Conservation (phyloP, 1,140 invertebrate species). For the Aphaenogaster ashmeadi region DNA sequence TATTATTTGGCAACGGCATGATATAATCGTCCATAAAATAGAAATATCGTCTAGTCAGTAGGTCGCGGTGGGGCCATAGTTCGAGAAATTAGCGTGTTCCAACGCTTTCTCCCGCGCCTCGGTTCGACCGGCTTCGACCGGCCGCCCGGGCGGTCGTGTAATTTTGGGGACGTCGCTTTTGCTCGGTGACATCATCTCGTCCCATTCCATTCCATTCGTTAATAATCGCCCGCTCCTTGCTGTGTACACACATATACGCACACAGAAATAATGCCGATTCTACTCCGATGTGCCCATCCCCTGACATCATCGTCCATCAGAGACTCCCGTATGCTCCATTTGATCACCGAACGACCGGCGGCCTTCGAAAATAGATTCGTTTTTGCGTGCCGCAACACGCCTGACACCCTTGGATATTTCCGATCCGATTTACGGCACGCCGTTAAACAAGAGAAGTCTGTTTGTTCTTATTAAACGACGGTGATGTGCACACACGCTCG, state of each 20-base stretch:
- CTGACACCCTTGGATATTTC: slow-evolving; percentile 12
- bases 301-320: slow-evolving; percentile 71
- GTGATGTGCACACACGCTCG: slow-evolving; percentile 1
- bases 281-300: slow-evolving; percentile 28
- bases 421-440: slow-evolving; percentile 20
- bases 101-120: slow-evolving; percentile 13
- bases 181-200: slow-evolving; percentile 66
- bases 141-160: slow-evolving; percentile 31
- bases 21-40: slow-evolving; percentile 21
- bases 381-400: slow-evolving; percentile 18
- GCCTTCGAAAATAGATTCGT: slow-evolving; percentile 74
- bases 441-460: neutral
- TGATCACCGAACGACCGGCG: slow-evolving; percentile 47
- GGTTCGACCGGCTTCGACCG: neutral
- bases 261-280: slow-evolving; percentile 33
- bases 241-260: neutral
- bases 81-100: slow-evolving; percentile 36
- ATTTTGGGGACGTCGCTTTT: slow-evolving; percentile 69
- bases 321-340: slow-evolving; percentile 36
- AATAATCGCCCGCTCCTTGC: slow-evolving; percentile 24
- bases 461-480: slow-evolving; percentile 50
- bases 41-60: slow-evolving; percentile 17
- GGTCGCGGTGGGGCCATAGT: neutral
- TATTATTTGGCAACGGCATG: slow-evolving; percentile 2
- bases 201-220: slow-evolving; percentile 65